Conservation (phyloP, 2,888 invertebrate species). For the Cephus pulcher region DNA sequence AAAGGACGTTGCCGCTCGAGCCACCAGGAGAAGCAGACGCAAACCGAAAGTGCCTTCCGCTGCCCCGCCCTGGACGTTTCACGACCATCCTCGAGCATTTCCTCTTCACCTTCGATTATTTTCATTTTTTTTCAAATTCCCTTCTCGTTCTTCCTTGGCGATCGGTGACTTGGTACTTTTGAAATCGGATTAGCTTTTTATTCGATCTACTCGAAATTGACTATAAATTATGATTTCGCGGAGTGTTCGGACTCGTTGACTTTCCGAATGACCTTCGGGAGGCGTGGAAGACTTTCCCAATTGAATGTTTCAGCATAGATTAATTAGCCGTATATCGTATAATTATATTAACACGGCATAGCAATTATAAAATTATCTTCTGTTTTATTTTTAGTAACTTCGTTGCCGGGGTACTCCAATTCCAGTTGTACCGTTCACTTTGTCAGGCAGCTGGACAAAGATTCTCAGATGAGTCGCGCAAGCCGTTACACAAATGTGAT, state of each 20-base stretch:
- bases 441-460: conserved; percentile 88
- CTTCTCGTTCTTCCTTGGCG: background rate
- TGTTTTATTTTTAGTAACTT: conserved; percentile 81
- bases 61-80: background rate
- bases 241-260: no score
- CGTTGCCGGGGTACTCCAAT: conserved; percentile 91
- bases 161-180: background rate
- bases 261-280: background rate
- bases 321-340: background rate
- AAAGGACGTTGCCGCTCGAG: conserved; percentile 50
- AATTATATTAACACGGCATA: background rate
- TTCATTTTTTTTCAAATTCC: background rate
- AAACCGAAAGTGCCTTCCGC: background rate
- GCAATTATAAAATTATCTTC: background rate
- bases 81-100: background rate
- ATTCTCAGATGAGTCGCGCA: conserved; percentile 76
- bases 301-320: background rate
- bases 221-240: no score
- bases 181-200: background rate
- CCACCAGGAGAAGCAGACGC: background rate
- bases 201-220: background rate
- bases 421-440: conserved; percentile 89
- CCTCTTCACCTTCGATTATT: background rate
- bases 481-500: conserved; percentile 90
- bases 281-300: background rate